Percentiles rank a stretch among this genome's conserved stretches.
Evolutionary conservation across 2,797 vertebrate species (phyloP).

Genomic region (Poecile montanus): DNA sequence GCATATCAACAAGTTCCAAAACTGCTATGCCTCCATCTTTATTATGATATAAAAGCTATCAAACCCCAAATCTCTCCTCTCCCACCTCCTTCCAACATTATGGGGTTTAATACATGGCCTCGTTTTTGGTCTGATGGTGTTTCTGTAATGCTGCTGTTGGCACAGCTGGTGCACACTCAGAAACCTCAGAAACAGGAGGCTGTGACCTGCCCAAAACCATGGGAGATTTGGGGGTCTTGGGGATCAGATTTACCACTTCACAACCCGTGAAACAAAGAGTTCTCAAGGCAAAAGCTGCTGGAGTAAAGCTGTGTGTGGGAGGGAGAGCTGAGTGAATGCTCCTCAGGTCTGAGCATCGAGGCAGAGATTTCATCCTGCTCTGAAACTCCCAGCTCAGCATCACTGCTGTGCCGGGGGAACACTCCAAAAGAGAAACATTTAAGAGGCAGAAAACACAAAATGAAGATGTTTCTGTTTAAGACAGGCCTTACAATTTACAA

Average conservation of each 20-base stretch:
- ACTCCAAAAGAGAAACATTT: accelerated
- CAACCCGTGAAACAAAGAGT: neutral
- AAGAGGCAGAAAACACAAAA: neutral
- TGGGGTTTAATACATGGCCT: neutral
- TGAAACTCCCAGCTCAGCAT: neutral
- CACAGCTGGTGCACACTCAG: neutral
- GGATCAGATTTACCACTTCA: neutral
- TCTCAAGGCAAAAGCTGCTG: neutral
- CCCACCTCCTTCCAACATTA: neutral
- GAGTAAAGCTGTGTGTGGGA: neutral
- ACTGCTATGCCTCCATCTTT: neutral
- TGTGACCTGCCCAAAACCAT: neutral
- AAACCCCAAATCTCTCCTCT: neutral
- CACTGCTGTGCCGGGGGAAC: neutral
- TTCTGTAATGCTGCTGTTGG: neutral
- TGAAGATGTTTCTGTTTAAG: neutral
- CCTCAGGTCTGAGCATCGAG: neutral
- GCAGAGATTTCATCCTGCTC: neutral
- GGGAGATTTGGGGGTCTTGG: neutral
- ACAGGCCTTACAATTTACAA: neutral
- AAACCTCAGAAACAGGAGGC: neutral
- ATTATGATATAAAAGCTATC: constrained; percentile 26
- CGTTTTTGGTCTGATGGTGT: neutral
- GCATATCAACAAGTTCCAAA: constrained; percentile 57
- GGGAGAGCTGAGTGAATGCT: neutral